Percentiles rank a stretch among this genome's conserved stretches.
Conservation (phyloP, 92 coral and sea anemone genomes). For the Palythoa grandiflora region DNA sequence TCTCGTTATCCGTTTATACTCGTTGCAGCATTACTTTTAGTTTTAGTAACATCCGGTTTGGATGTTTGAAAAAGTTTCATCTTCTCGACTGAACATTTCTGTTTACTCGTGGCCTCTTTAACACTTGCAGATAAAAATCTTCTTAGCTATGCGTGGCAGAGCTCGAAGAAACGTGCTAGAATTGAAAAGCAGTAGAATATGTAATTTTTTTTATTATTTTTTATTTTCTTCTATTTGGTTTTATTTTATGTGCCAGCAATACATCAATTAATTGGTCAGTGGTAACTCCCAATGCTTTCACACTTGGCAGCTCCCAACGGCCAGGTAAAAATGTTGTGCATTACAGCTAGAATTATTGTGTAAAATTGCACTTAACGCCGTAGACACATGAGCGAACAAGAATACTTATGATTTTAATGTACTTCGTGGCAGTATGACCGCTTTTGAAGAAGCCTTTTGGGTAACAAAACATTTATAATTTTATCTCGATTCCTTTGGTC, state of each 20-base stretch:
- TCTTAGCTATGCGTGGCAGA: too few species aligned
- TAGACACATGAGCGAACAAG: not conserved
- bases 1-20: too few species aligned
- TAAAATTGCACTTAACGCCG: not conserved
- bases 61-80: too few species aligned
- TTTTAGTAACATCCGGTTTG: too few species aligned
- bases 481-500: not conserved
- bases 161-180: too few species aligned
- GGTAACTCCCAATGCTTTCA: not conserved
- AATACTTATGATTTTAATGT: not conserved
- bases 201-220: too few species aligned
- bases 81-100: too few species aligned
- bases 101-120: too few species aligned
- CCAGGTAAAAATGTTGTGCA: not conserved
- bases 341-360: not conserved
- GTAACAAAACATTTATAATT: constrained; percentile 34
- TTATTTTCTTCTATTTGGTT: not conserved
- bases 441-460: constrained; percentile 86
- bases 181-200: too few species aligned
- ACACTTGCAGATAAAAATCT: too few species aligned
- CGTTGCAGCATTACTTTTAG: too few species aligned
- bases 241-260: not conserved
- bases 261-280: not conserved
- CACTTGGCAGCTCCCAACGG: not conserved
- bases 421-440: constrained; percentile 48